A percentile compares a stretch with the other conserved stretches of the same genome.
These are phyloP conservation scores for Theocolax elegans DNA, from an alignment of 1,140 invertebrate genomes.

Conservation along the genomic window DNA sequence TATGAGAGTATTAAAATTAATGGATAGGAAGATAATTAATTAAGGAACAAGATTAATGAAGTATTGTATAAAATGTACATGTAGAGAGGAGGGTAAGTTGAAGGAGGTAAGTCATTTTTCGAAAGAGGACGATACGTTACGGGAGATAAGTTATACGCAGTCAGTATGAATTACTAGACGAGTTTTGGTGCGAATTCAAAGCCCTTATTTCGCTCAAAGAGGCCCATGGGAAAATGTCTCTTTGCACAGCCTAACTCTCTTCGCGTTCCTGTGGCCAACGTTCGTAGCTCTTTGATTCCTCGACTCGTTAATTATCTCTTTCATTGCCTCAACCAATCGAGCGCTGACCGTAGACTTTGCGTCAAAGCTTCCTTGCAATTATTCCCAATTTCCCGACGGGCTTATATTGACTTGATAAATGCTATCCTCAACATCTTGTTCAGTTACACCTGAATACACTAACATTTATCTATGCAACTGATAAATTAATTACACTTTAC, in stretches of 20 bases:
- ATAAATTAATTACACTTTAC: too few relatives aligned
- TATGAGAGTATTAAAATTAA: too few relatives aligned
- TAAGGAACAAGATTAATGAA: too few relatives aligned
- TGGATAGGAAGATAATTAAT: too few relatives aligned
- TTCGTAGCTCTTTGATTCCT: conserved; percentile 27
- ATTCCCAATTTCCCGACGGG: conserved; percentile 15
- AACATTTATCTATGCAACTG: too few relatives aligned
- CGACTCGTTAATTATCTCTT: conserved; percentile 25
- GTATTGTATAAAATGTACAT: too few relatives aligned
- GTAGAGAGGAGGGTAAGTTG: too few relatives aligned
- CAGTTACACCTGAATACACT: too few relatives aligned
- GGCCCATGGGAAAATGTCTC: background rate
- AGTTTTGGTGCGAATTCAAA: background rate
- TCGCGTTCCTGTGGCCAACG: too few relatives aligned
- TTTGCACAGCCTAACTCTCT: background rate
- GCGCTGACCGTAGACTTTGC: background rate
- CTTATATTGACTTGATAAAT: conserved; percentile 9
- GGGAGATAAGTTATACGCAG: background rate
- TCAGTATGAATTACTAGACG: background rate
- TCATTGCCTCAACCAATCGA: background rate
- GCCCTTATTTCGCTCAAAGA: conserved; percentile 22
- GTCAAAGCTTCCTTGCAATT: conserved; percentile 16
- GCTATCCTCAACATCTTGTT: background rate
- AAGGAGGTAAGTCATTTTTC: too few relatives aligned
- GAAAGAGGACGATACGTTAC: too few relatives aligned